A percentile compares a stretch with the other conserved stretches of the same genome.
Conservation (phyloP, 37 sponge, comb jelly and placozoan genomes). For the Hexactinellida sp. region DNA sequence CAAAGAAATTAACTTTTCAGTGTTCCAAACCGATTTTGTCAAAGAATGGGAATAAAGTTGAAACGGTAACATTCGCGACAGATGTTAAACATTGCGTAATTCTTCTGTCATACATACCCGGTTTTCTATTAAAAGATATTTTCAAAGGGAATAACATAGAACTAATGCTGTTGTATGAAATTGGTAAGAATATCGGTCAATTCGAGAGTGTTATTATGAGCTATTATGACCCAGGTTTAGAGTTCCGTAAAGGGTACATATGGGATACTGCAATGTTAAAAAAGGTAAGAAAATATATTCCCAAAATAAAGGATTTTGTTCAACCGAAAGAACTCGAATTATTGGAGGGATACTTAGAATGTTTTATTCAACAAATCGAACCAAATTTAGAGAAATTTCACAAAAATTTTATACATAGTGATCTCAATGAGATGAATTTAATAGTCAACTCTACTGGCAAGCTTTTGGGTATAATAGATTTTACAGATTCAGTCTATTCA, state of each 20-base stretch:
- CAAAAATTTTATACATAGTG: neutral
- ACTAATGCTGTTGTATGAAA: neutral
- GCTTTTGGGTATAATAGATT: neutral
- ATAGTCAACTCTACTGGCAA: neutral
- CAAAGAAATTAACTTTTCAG: neutral
- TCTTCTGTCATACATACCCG: neutral
- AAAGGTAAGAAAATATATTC: neutral
- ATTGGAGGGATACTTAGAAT: neutral
- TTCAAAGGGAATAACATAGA: neutral
- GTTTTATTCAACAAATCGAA: neutral
- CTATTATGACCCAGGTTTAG: neutral
- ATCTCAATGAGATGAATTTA: slow-evolving; percentile 1
- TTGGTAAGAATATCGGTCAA: neutral
- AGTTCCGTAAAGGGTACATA: neutral
- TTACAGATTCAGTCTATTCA: neutral
- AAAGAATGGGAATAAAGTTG: neutral
- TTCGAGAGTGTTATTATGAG: neutral
- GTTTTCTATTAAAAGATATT: neutral
- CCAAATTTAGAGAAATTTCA: neutral
- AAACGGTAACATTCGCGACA: neutral
- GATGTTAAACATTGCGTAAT: slow-evolving; percentile 1
- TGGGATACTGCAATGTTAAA: neutral
- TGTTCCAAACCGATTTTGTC: neutral
- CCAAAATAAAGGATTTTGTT: neutral
- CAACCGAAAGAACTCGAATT: neutral